Evolutionary conservation across 92 coral and sea anemone genomes (phyloP), one percentile per base, ranked within the genome.

Genomic region (Virgularia gustaviana): DNA sequence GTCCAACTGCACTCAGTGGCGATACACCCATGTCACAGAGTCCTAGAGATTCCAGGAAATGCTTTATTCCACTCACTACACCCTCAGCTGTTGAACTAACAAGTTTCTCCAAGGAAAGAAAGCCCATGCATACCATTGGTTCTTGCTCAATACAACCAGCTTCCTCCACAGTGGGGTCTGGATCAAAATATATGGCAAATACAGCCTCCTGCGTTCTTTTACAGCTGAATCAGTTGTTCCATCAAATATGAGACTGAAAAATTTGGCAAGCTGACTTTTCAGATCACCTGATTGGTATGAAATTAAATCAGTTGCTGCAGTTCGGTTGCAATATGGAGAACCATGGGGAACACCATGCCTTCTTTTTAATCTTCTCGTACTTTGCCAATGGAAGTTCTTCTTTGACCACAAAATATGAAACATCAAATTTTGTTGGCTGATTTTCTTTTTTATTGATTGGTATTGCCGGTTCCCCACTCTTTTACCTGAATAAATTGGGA

Each of bases 341-440:
- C 57, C 6, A n/a, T 64, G 71, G 29, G 31, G 49, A n/a, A 64
- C 71, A 19, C 79, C 72, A 37, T 71, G 65, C 31, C 65, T 59
- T 62, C 71, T 79, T 49, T 70, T 72, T n/a, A 79, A 56, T 38
- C 71, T 71, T 79, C 61, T 71, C 65, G 36, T 79, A 70, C 43
- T 79, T 71, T 27, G 78, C 58, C n/a, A 71, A 64, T 34, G 78
- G 72, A 27, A 71, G 83, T 63, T 80, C 79, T 61, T 79, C 84
- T 38, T 60, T 79, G 4, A 72, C 49, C n/a, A 78, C 78, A 78
- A 78, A 70, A 39, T 39, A 39, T 39, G 45, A 39, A 39, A 39
- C 16, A 39, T 39, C 45, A 8, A 16, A n/a, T 16, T 8, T 8
- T 39, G 45, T 39, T 8, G 45, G 45, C 45, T 39, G 45, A 16